Evolutionary conservation across 1,140 invertebrate genomes (phyloP), one percentile per base, ranked within the genome.

Genomic region (Tetragonula clypearis): DNA sequence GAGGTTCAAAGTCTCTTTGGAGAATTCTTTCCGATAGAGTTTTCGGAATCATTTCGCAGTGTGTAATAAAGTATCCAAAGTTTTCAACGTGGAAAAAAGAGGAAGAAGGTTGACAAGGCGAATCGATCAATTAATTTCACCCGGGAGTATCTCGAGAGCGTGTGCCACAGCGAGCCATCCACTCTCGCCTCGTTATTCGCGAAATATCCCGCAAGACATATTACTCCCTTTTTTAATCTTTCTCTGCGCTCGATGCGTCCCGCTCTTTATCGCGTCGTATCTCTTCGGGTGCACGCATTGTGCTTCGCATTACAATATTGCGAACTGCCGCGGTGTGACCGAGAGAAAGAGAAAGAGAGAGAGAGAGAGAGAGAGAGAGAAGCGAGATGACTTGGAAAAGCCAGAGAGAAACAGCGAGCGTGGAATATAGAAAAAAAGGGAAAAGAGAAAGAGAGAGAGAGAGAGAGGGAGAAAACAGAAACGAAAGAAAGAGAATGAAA

Each of bases 281-380:
- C 78, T 90, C 82, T 86, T 90, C 84, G 86, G 85, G 56, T 68
- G 87, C 71, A 74, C 79, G 81, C 79, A 90, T 90, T 90, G 89
- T 90, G 72, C 80, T 49, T 90, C 79, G 86, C 89, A 88, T 90
- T 90, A 90, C 89, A 90, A 90, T 90, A 90, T 90, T 90, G 89
- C 90, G 82, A 90, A 87, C 83, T 86, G 79, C 68, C 30, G 68
- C 69, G 41, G 41, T 66, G 82, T 55, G 69, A 74, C 72, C 58
- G 79, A 26, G 55, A 49, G 71, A 65, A 30, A 30, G 30, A 30
- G 30, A 30, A 30, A 30, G 81, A 26, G 75, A 69, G 81, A 68
- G 41, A 82, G 78, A 49, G 41, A 49, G 35, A 41, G 2, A 41
- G 41, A 49, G 41, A 49, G 41, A 49, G 41, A 49, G 41, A 8